Evolutionary conservation across 2,797 vertebrate genomes (phyloP), one percentile per base, ranked within the genome.

Genomic region (Melanotaenia pygmaea): DNA sequence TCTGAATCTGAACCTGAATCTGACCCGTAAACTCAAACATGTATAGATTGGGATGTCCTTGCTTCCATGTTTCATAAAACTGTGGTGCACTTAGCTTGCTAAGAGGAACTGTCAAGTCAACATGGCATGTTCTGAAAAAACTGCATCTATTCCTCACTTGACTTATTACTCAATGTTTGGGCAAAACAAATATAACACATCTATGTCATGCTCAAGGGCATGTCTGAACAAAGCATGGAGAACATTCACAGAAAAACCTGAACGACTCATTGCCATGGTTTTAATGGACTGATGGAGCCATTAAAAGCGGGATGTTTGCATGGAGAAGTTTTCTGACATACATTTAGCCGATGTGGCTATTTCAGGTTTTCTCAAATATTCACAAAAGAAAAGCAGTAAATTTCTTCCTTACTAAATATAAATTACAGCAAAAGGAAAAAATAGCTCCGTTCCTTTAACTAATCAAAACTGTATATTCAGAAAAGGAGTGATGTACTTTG

Each of bases 361-460:
- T 8, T 5, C 1, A 32, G 32, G 5, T 57, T 54, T 56, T 11
- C 40, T 38, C 28, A 16, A 18, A n/a, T 35, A 64, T 10, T 22
- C 11, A 32, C 24, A 1, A 12, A 16, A 24, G 24, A 70, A 67
- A 74, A 6, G 59, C 5, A 58, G 65, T 34, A 20, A 58, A 68
- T 59, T 47, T 58, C 8, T 43, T 66, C 9, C 34, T 62, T 43
- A 59, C 3, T 59, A 11, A 18, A 20, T 59, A 62, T 78, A 53
- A 1, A 13, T 84, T 76, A 71, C 50, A 68, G 59, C 54, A 56
- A 61, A 72, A 37, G 34, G 72, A 5, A 54, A 81, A 74, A 73
- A 68, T 53, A 72, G 50, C 38, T 61, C 34, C 22, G 26, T 47
- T 51, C 61, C 14, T n/a, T 67, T 24, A 72, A 51, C 56, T 47